Evolutionary conservation across 23 tunicate genomes (phyloP).

Genomic region (Halocynthia aurantium): DNA sequence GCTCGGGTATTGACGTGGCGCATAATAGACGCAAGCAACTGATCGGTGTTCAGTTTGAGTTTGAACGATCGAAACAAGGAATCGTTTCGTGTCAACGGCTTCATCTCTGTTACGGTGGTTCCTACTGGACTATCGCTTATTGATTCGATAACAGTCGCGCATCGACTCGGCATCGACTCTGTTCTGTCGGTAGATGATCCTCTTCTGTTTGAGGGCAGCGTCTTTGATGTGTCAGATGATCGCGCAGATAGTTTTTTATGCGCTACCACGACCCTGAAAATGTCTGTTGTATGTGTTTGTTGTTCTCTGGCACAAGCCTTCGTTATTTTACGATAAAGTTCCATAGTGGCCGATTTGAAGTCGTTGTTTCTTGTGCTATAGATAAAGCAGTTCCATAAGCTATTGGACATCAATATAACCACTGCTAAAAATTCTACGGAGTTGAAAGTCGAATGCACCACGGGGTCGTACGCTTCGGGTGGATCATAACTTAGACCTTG

Average conservation of each 20-base stretch:
- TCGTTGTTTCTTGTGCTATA: constrained; percentile 44
- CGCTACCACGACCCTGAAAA: neutral
- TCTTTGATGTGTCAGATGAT: neutral
- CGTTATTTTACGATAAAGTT: constrained; percentile 1
- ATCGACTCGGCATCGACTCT: neutral
- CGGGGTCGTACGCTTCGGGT: neutral
- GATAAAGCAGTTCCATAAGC: constrained; percentile 50
- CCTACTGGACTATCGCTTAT: too few relatives aligned
- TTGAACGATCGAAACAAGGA: neutral
- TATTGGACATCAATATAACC: constrained; percentile 27
- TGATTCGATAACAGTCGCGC: neutral
- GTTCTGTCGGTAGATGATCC: neutral
- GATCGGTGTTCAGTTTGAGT: constrained; percentile 3
- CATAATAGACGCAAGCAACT: neutral
- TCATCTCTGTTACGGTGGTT: neutral
- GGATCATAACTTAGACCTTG: neutral
- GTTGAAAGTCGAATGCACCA: neutral
- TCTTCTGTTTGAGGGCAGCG: neutral
- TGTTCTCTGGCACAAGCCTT: neutral
- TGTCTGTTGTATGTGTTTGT: neutral
- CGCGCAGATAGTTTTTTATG: neutral
- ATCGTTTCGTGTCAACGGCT: constrained; percentile 1
- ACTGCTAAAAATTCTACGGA: constrained; percentile 20
- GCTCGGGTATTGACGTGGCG: neutral
- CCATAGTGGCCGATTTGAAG: constrained; percentile 15